These are phyloP conservation scores for Apeira syringaria DNA, from an alignment of 2,888 invertebrate species.

Conservation along the genomic window DNA sequence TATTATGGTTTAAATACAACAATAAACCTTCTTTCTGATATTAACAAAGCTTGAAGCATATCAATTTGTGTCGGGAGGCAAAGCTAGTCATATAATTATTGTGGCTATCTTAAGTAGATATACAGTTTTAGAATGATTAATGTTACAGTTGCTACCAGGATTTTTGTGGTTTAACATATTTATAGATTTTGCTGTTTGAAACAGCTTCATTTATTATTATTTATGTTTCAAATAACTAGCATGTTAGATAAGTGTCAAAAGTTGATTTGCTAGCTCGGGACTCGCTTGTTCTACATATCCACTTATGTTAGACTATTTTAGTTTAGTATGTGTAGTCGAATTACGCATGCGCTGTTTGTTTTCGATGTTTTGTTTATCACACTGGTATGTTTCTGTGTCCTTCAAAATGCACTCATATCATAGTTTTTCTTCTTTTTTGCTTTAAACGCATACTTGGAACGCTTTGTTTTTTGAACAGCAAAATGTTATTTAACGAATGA, in stretches of 20 bases:
- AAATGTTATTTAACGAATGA: constrained; percentile 37
- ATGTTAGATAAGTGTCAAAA: constrained; percentile 32
- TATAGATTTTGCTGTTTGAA: constrained; percentile 65
- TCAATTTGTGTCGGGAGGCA: constrained; percentile 6
- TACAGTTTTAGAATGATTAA: constrained; percentile 43
- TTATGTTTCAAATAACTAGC: constrained; percentile 36
- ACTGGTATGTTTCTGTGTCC: constrained; percentile 73
- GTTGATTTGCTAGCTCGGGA: constrained; percentile 37
- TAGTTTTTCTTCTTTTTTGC: constrained; percentile 60
- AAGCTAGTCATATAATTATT: constrained; percentile 15
- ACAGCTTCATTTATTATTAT: constrained; percentile 45
- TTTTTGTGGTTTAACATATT: constrained; percentile 55
- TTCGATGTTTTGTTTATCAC: constrained; percentile 37
- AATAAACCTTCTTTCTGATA: constrained; percentile 17
- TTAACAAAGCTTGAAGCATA: constrained; percentile 15
- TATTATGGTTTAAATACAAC: constrained; percentile 23
- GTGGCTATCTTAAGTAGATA: constrained; percentile 25
- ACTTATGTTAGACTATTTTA: constrained; percentile 21
- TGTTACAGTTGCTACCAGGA: constrained; percentile 64
- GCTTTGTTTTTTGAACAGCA: constrained; percentile 67
- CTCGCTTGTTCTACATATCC: constrained; percentile 23
- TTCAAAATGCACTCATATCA: constrained; percentile 77
- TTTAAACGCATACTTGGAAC: constrained; percentile 54
- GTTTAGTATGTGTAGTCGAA: constrained; percentile 13
- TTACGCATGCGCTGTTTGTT: constrained; percentile 29